Base-by-base conservation (phyloP, 2,113 vertebrate genomes). In the Oreotragus oreotragus region DNA sequence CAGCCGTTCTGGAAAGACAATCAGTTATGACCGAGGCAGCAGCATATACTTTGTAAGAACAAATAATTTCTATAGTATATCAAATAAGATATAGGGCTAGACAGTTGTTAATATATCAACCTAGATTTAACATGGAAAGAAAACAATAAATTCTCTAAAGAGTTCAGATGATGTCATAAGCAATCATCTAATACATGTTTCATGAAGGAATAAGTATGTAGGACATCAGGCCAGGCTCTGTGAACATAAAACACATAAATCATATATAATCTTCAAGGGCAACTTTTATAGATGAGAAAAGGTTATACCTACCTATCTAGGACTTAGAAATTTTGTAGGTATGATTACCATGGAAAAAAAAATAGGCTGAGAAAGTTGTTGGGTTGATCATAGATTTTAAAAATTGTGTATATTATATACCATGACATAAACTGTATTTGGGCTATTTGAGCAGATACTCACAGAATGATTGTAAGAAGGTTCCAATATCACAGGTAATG, bases 401-500 rank as follows among this genome's bases (percentile, higher is more conserved):
- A 84, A 57, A 87, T 9, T 62, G 25, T 51, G 16, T 58, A 36
- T 39, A 47, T 33, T 16, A 80, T 4, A 83, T 43, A 84, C 39
- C 70, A 95, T 14, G 45, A 96, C 85, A 92, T 77, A 96, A 90
- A 91, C 11, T 58, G 7, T 55, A 95, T 60, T 45, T 21, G 76
- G 91, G 70, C 84, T 98, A 98, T 84, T 96, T 93, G 88, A 96
- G 97, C 97, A 98, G 97, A 99, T 98, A 99, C 99, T 99, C 98
- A 99, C 99, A 96, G 99, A 99, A 92, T 99, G 98, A 94, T 98
- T 99, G 98, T 99, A 99, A 98, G 99, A 99, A 85, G 99, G 99
- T 86, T 99, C 99, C 98, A 99, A 95, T 92, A 99, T 99, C 98
- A 99, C 99, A 28, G 99, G 99, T 97, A 99, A 98, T 49, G 99